These are phyloP conservation scores for Sepiola atlantica DNA, from an alignment of 2,888 invertebrate genomes.

Conservation along the genomic window DNA sequence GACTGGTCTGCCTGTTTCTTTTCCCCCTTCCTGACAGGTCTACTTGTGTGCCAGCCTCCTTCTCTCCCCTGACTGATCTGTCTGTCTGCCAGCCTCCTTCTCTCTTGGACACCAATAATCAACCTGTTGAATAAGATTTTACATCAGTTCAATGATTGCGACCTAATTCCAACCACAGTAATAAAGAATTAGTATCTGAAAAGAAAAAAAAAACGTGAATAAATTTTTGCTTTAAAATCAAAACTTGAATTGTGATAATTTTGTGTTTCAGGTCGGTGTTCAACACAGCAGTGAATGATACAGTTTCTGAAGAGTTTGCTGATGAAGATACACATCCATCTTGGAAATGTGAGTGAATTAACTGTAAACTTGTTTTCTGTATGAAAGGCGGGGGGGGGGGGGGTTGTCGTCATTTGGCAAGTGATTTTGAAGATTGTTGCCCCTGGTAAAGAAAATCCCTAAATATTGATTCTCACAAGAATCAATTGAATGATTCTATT, in stretches of 20 bases:
- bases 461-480: background rate
- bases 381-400: too few species aligned
- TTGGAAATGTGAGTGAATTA: constrained; percentile 63
- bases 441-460: background rate
- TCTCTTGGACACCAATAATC: too few species aligned
- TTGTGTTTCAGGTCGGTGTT: constrained; percentile 69
- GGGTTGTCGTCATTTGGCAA: background rate
- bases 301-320: constrained; percentile 63
- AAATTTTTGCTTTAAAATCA: background rate
- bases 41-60: too few species aligned
- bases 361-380: background rate
- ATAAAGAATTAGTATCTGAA: background rate
- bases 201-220: background rate
- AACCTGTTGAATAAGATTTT: too few species aligned
- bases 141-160: too few species aligned
- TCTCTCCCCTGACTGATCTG: too few species aligned
- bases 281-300: constrained; percentile 65
- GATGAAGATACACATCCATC: constrained; percentile 59
- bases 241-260: background rate
- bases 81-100: too few species aligned
- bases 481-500: background rate
- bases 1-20: too few species aligned
- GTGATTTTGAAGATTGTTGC: too few species aligned
- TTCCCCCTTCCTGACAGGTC: too few species aligned
- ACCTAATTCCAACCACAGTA: too few species aligned